Evolutionary conservation across 2,888 invertebrate genomes (phyloP).

Genomic region (Pyralis farinalis): DNA sequence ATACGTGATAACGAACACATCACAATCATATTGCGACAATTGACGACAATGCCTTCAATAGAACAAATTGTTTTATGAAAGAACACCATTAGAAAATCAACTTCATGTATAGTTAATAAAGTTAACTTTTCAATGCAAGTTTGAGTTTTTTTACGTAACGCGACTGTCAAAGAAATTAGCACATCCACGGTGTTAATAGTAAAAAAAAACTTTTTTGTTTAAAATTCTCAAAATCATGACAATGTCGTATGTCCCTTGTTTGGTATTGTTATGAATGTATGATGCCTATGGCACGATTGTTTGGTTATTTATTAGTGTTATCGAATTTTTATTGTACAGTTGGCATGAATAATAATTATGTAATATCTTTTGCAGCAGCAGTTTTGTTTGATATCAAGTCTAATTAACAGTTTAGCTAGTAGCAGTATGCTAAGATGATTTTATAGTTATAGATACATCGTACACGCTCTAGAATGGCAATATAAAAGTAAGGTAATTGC

Average conservation of each 20-base stretch:
- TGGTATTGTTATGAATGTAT: constrained; percentile 22
- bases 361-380: too few relatives aligned
- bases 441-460: too few relatives aligned
- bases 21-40: constrained; percentile 54
- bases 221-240: constrained; percentile 31
- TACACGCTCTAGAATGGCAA: too few relatives aligned
- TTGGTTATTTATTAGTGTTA: constrained; percentile 12
- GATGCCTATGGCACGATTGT: constrained; percentile 44
- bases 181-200: constrained; percentile 30
- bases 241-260: constrained; percentile 53
- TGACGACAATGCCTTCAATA: constrained; percentile 25
- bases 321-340: constrained; percentile 14
- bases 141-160: constrained; percentile 18
- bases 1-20: constrained; percentile 42
- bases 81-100: constrained; percentile 6
- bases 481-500: too few relatives aligned
- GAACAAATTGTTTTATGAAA: constrained; percentile 19
- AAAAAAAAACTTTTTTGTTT: constrained; percentile 28
- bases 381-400: too few relatives aligned
- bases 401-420: too few relatives aligned
- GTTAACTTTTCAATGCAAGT: not conserved
- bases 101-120: constrained; percentile 10
- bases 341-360: too few relatives aligned
- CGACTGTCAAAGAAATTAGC: constrained; percentile 35
- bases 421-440: too few relatives aligned